Percentiles rank a stretch among this genome's conserved stretches.
Evolutionary conservation across 2,888 invertebrate genomes (phyloP).

Genomic region (Heptascelio sp.): DNA sequence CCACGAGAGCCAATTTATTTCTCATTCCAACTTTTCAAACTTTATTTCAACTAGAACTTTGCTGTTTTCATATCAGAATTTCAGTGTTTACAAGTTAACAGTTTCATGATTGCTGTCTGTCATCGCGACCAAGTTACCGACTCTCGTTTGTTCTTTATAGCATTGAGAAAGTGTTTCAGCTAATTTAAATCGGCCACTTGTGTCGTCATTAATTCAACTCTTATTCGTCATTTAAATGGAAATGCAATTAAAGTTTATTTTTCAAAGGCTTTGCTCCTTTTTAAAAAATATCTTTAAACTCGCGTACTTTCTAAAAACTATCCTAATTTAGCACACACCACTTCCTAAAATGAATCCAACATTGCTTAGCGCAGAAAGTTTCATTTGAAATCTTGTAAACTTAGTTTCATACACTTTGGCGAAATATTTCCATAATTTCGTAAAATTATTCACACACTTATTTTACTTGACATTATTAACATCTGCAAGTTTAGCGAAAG

Average conservation of each 20-base stretch:
- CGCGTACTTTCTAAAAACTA: background rate
- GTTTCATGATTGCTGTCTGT: constrained; percentile 64
- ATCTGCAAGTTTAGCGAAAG: constrained; percentile 34
- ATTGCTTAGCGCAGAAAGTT: constrained; percentile 39
- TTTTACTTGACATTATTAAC: constrained; percentile 49
- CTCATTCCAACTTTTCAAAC: constrained; percentile 63
- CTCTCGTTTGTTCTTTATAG: constrained; percentile 53
- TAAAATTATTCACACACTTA: constrained; percentile 43
- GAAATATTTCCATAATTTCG: constrained; percentile 51
- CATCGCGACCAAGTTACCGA: constrained; percentile 50
- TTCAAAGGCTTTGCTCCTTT: background rate
- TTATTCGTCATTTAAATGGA: background rate
- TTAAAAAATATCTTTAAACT: background rate
- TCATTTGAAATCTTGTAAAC: constrained; percentile 49
- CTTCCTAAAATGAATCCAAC: constrained; percentile 37
- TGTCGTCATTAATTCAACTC: background rate
- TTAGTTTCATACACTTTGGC: constrained; percentile 41
- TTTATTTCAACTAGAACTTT: constrained; percentile 61
- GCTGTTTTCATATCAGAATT: constrained; percentile 69
- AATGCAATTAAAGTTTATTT: constrained; percentile 29
- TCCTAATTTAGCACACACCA: constrained; percentile 9
- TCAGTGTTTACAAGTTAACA: constrained; percentile 68
- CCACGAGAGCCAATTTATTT: constrained; percentile 64
- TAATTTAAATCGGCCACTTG: constrained; percentile 28
- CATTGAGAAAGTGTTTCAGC: constrained; percentile 26